Conservation (phyloP, 2,797 vertebrate genomes). For the Aeoliscus strigatus region DNA sequence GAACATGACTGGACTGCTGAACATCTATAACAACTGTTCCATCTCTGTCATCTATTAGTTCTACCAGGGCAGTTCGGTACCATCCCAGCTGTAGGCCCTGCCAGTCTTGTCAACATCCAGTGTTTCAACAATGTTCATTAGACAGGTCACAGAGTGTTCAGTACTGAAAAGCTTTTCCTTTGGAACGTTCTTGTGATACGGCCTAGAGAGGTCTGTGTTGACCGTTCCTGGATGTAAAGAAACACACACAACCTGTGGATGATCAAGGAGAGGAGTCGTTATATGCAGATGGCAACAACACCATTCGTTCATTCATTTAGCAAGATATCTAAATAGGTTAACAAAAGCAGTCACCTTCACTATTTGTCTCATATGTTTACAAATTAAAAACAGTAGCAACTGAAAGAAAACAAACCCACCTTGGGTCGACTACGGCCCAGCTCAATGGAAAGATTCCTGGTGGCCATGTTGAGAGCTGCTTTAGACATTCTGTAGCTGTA, state of each 20-base stretch:
- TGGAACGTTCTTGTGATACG: constrained; percentile 66
- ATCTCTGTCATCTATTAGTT: constrained; percentile 3
- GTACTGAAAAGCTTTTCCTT: constrained; percentile 65
- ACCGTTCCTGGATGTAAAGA: constrained; percentile 67
- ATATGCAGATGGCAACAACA: not conserved
- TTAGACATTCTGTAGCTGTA: constrained; percentile 75
- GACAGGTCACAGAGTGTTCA: constrained; percentile 59
- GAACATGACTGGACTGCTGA: too few relatives aligned
- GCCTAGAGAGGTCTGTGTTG: constrained; percentile 70
- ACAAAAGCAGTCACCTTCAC: too few relatives aligned
- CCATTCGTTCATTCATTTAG: not conserved
- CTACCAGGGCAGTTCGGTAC: constrained; percentile 65
- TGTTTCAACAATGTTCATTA: constrained; percentile 64
- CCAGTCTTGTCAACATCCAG: constrained; percentile 60
- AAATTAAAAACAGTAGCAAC: not conserved
- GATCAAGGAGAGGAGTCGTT: not conserved
- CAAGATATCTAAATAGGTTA: not conserved
- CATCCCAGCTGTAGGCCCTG: constrained; percentile 67
- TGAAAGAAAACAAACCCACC: constrained; percentile 39
- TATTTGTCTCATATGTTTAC: not conserved
- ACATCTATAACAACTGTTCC: not conserved
- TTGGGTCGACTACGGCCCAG: constrained; percentile 60
- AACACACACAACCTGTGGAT: constrained; percentile 67
- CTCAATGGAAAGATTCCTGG: constrained; percentile 72
- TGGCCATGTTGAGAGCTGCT: constrained; percentile 75